Evolutionary conservation across 2,888 invertebrate species (phyloP), one percentile per base, ranked within the genome.

Genomic region (Bhutanitis thaidina): DNA sequence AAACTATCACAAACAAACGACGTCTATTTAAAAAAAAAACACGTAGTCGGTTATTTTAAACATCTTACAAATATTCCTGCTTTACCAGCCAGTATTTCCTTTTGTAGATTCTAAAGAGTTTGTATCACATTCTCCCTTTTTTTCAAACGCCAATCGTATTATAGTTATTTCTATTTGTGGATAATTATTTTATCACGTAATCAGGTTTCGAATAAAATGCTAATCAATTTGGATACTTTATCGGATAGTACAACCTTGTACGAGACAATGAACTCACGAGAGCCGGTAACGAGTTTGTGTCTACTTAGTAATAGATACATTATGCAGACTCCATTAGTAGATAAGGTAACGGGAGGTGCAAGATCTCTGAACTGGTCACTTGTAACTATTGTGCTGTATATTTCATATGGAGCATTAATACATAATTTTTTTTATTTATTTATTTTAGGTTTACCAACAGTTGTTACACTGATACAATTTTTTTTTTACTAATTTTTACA

Each of bases 291-390:
- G 32, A 52, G 52, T 52, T 52, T 52, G 52, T 43, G 27, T 43
- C 43, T 52, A 52, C 52, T 52, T 47, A 52, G 52, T 52, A 52
- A 52, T 52, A 52, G 52, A 52, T 52, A 52, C 52, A 52, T 52
- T 52, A 52, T 52, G 52, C 52, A 52, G 52, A 37, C 37, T 52
- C 52, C 52, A 52, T 52, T 52, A 52, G 52, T 52, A 47, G 52
- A 52, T 52, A 52, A 52, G 43, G 52, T 52, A 52, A 52, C 52
- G 52, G 52, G 52, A 52, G 47, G 52, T 46, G 52, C 46, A 43
- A 43, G 43, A 52, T 47, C 46, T 52, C 41, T 43, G 25, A 52
- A 52, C 52, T 52, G 52, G 52, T 43, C 47, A 52, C 43, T 39
- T 13, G 8, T 27, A 43, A 47, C 43, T 41, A 52, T 47, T 43